phyloP scores from a whole-genome alignment of 2,113 vertebrate species.

The Protomyctophum bolini region DNA sequence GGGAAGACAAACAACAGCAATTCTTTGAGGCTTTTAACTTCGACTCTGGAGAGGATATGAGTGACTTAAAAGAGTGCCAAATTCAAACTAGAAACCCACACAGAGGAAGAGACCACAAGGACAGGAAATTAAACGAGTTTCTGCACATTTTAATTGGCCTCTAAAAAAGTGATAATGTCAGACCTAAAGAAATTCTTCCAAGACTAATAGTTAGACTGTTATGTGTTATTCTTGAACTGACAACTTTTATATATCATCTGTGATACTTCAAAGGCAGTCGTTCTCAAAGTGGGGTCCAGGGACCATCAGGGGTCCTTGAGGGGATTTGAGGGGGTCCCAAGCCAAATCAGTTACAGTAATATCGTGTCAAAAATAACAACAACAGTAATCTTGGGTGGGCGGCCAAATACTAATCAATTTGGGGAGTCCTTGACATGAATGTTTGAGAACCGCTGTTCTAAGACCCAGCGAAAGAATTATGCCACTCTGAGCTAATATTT shows the following conservation, averaged over 20 bases:
- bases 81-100: constrained; percentile 12
- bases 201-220: background rate
- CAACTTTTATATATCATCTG: constrained; percentile 1
- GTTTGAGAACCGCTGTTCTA: no score
- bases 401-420: no score
- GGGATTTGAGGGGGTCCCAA: no score
- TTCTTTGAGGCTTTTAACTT: constrained; percentile 1
- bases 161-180: constrained; percentile 10
- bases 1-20: constrained; percentile 10
- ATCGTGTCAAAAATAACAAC: no score
- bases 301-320: no score
- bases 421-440: no score
- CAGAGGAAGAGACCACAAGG: constrained; percentile 10
- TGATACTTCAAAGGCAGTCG: no score
- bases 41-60: constrained; percentile 8
- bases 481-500: background rate
- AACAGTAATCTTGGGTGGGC: no score
- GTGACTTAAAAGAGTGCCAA: background rate
- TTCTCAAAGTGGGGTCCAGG: no score
- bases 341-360: no score
- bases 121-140: constrained; percentile 20
- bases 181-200: constrained; percentile 28
- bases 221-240: constrained; percentile 38
- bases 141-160: background rate
- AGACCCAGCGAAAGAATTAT: background rate